Percentiles rank a stretch among this genome's conserved stretches.
These are phyloP conservation scores for Holothuria glaberrima DNA, from an alignment of 35 echinoderm and acorn worm genomes.

Conservation along the genomic window DNA sequence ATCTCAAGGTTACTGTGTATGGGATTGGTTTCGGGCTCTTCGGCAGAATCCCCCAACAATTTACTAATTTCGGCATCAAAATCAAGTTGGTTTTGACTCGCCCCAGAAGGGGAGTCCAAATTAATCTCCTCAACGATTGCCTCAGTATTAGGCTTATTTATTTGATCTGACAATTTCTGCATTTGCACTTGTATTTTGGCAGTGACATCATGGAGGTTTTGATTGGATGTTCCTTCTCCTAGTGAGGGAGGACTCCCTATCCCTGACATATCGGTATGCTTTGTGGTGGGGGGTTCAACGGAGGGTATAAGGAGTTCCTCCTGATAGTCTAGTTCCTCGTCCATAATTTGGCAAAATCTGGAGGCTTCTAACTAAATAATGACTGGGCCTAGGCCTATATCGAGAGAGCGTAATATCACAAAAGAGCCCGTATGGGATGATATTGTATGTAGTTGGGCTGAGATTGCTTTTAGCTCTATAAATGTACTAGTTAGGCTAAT, in stretches of 20 bases:
- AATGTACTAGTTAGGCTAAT: neutral
- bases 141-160: neutral
- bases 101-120: slow-evolving; percentile 10
- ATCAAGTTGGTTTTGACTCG: slow-evolving; percentile 27
- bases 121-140: slow-evolving; percentile 8
- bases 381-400: neutral
- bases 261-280: slow-evolving; percentile 7
- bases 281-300: neutral
- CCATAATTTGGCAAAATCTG: neutral
- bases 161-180: neutral
- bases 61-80: slow-evolving; percentile 26
- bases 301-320: neutral
- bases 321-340: neutral
- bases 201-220: neutral
- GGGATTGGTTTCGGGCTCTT: neutral
- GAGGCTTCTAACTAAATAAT: neutral
- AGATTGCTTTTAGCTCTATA: neutral
- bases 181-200: slow-evolving; percentile 11
- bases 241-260: neutral
- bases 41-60: slow-evolving; percentile 1
- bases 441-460: neutral
- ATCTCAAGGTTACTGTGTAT: neutral
- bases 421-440: neutral
- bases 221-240: neutral
- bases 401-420: neutral